Evolutionary conservation across 2,797 vertebrate genomes (phyloP), one percentile per base, ranked within the genome.

Genomic region (Typhlichthys eigenmanni): DNA sequence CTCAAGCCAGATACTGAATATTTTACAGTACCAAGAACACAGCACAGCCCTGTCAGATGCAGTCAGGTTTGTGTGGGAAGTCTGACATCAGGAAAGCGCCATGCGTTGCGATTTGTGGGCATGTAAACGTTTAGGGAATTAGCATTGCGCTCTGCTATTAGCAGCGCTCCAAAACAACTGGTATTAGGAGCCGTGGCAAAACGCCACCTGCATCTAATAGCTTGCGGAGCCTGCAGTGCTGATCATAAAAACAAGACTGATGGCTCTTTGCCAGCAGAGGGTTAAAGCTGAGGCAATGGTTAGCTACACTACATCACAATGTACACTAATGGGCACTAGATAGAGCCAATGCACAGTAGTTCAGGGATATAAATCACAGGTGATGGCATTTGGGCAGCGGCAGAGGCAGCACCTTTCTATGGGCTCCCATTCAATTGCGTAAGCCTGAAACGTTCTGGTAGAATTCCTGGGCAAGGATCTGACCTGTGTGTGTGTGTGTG

Each of bases 241-340:
- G 1, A 53, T 68, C 67, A 49, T 81, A 73, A 83, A 60, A 78
- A 75, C 10, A 58, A 32, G 17, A 45, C 68, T 75, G 66, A 56
- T 54, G 69, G 47, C 48, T 52, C 50, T 55, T 19, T 60, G 45
- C 9, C 11, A 29, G 50, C 38, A 16, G 60, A 47, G 8, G 63
- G 62, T 12, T 62, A 46, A 19, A 16, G 13, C 53, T 64, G 59
- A 51, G 54, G 62, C 5, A n/a, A 34, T 66, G 55, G 45, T 66
- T 69, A 56, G 13, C 51, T 64, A 16, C 50, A 46, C 56, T 43
- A 56, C 48, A 71, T 64, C 55, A 55, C 61, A 73, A 64, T 52
- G 9, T 58, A 51, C 7, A 12, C 12, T 48, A 47, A 68, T 53
- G 62, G 60, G 67, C 45, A 32, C 67, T 17, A 0, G 34, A 64